phyloP scores from a whole-genome alignment of 1,140 invertebrate species.

The Drosophila grimshawi region DNA sequence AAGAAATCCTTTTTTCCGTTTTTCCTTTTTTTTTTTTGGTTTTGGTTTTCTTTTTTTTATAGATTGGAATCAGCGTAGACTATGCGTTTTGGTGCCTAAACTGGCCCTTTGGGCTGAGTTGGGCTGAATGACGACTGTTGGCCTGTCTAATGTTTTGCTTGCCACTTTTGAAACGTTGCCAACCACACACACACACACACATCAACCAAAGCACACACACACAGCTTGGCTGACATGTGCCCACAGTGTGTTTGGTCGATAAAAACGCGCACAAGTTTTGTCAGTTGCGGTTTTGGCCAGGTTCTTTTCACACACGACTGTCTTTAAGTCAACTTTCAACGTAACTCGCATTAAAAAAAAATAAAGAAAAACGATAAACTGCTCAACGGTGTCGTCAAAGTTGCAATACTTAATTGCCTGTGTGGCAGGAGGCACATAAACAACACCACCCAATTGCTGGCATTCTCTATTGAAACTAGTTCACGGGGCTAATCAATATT shows the following conservation, averaged over 20 bases:
- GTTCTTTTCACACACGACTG: slow-evolving; percentile 21
- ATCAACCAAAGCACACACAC: not conserved
- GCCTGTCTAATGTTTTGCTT: slow-evolving; percentile 49
- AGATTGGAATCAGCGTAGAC: slow-evolving; percentile 65
- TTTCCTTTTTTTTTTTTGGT: not conserved
- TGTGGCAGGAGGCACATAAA: slow-evolving; percentile 36
- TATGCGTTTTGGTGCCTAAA: slow-evolving; percentile 50
- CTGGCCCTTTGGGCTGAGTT: slow-evolving; percentile 51
- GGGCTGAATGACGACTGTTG: slow-evolving; percentile 49
- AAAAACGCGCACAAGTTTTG: slow-evolving; percentile 40
- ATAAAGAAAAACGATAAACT: slow-evolving; percentile 15
- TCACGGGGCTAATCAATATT: slow-evolving; percentile 77
- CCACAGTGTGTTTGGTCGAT: slow-evolving; percentile 40
- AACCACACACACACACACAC: slow-evolving; percentile 35
- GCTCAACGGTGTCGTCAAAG: slow-evolving; percentile 47
- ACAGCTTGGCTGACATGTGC: slow-evolving; percentile 27
- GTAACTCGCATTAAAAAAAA: slow-evolving; percentile 36
- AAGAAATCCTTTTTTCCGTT: slow-evolving; percentile 1
- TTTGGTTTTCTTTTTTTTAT: slow-evolving; percentile 27
- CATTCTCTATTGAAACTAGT: slow-evolving; percentile 47
- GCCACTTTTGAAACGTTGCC: slow-evolving; percentile 53
- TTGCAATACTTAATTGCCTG: slow-evolving; percentile 67
- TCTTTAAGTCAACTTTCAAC: slow-evolving; percentile 29
- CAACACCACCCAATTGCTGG: slow-evolving; percentile 12
- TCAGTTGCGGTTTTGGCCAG: slow-evolving; percentile 50